A percentile compares a stretch with the other conserved stretches of the same genome.
Evolutionary conservation across 2,113 vertebrate genomes (phyloP).

Genomic region (Laticauda colubrina): DNA sequence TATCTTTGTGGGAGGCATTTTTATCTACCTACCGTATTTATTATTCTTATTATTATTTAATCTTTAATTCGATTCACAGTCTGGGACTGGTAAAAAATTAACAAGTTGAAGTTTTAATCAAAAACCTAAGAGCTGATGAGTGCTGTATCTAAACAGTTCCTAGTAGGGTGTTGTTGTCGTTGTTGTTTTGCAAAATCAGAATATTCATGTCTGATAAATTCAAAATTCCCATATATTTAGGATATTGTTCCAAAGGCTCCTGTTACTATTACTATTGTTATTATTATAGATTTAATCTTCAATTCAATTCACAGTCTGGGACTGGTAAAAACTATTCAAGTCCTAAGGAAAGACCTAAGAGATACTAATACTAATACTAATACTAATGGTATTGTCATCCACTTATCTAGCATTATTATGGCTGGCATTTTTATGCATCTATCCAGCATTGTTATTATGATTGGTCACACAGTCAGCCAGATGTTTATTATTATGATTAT

Average conservation of each 20-base stretch:
- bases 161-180: background rate
- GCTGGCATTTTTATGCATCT: background rate
- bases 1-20: background rate
- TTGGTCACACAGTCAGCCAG: background rate
- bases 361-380: too few relatives aligned
- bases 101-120: background rate
- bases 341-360: background rate
- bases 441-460: background rate
- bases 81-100: background rate
- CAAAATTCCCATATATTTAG: background rate
- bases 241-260: background rate
- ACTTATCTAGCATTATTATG: background rate
- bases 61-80: background rate
- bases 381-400: too few relatives aligned
- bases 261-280: background rate
- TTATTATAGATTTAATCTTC: background rate
- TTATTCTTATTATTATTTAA: background rate
- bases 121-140: background rate
- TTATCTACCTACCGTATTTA: too few relatives aligned
- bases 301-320: background rate
- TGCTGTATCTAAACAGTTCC: background rate
- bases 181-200: background rate
- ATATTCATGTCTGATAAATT: background rate
- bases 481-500: background rate
- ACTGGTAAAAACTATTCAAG: background rate